Percentiles rank a stretch among this genome's conserved stretches.
Evolutionary conservation across 2,888 invertebrate genomes (phyloP).

Genomic region (Spodoptera littoralis): DNA sequence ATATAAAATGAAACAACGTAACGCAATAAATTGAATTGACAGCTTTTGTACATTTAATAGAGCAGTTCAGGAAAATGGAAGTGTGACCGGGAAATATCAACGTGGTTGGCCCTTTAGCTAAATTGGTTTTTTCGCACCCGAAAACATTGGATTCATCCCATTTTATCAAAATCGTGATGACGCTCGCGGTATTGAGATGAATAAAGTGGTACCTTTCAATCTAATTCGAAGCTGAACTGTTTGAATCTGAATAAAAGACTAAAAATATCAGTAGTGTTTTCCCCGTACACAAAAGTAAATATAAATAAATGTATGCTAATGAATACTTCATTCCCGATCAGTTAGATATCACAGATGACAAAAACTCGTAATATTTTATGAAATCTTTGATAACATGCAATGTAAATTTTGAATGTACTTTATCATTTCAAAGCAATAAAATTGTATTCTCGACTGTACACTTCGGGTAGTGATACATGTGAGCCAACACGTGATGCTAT

Average conservation of each 20-base stretch:
- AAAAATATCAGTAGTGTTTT: not conserved
- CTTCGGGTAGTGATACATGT: slow-evolving; percentile 9
- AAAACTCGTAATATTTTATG: not conserved
- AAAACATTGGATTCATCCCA: slow-evolving; percentile 26
- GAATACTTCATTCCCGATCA: no score
- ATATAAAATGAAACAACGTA: slow-evolving; percentile 17
- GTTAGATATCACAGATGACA: no score
- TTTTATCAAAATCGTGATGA: slow-evolving; percentile 25
- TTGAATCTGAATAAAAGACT: not conserved
- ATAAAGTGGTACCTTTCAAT: not conserved
- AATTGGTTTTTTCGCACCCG: slow-evolving; percentile 29
- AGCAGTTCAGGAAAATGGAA: slow-evolving; percentile 29
- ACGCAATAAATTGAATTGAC: slow-evolving; percentile 34
- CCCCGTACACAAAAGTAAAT: no score
- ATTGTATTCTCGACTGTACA: slow-evolving; percentile 2
- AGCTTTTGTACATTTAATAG: slow-evolving; percentile 39
- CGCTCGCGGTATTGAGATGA: not conserved
- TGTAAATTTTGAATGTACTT: no score
- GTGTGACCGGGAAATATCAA: slow-evolving; percentile 22
- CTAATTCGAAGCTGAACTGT: not conserved
- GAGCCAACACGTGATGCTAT: slow-evolving; percentile 23
- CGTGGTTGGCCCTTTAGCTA: slow-evolving; percentile 26
- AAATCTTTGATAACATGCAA: slow-evolving; percentile 1
- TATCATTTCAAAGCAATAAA: no score
- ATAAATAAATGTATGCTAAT: no score